Conservation (phyloP, 2,113 vertebrate genomes). For the Odocoileus hemionus region DNA sequence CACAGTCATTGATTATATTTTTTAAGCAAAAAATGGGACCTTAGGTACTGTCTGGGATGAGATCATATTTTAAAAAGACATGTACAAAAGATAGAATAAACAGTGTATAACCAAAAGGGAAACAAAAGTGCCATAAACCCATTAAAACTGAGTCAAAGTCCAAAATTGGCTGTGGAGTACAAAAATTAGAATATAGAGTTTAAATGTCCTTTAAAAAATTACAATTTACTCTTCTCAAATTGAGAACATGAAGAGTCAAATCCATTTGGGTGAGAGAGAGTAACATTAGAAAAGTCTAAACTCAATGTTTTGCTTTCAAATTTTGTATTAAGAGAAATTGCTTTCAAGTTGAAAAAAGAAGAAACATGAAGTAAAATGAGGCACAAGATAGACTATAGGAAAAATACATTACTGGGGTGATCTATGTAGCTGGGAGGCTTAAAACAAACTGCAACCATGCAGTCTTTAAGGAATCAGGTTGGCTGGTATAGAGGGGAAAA, state of each 20-base stretch:
- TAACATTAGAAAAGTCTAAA: background rate
- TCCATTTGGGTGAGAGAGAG: background rate
- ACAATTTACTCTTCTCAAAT: background rate
- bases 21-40: background rate
- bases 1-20: background rate
- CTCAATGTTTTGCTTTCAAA: background rate
- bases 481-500: background rate
- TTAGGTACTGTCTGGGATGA: constrained; percentile 32
- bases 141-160: constrained; percentile 22
- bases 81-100: constrained; percentile 40
- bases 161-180: background rate
- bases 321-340: background rate
- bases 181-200: background rate
- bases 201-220: background rate
- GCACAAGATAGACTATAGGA: background rate
- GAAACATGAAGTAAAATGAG: background rate
- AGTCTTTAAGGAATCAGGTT: background rate
- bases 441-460: background rate
- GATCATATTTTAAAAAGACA: constrained; percentile 37
- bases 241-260: background rate
- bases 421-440: background rate
- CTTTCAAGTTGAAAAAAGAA: background rate
- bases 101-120: background rate
- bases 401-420: background rate
- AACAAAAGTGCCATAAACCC: constrained; percentile 19